A percentile compares a stretch with the other conserved stretches of the same genome.
Conservation (phyloP, 2,888 invertebrate genomes). For the Brachyopa scutellaris region DNA sequence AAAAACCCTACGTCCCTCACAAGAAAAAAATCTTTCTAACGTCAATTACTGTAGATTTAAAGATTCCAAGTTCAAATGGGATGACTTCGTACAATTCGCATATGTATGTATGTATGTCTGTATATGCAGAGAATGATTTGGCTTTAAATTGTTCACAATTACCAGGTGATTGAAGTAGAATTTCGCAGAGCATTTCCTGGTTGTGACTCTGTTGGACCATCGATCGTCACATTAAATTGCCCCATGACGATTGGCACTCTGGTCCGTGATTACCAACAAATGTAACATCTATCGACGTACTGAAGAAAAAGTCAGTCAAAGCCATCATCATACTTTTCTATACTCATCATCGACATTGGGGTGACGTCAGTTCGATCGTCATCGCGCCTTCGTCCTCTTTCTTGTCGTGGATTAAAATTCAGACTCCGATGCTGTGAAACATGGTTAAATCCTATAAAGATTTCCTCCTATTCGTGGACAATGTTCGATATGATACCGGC, state of each 20-base stretch:
- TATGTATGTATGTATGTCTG: too few species aligned
- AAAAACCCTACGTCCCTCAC: background rate
- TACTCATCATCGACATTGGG: constrained; percentile 33
- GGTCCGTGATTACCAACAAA: constrained; percentile 32
- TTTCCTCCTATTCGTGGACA: background rate
- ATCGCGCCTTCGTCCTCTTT: constrained; percentile 10
- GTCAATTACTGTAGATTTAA: constrained; percentile 18
- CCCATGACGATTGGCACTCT: constrained; percentile 58
- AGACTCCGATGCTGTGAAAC: background rate
- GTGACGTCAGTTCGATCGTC: constrained; percentile 49
- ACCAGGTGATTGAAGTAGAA: constrained; percentile 52
- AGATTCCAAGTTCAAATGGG: constrained; percentile 31
- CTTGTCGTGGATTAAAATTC: too few species aligned
- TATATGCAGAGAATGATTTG: constrained; percentile 42
- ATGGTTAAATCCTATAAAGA: constrained; percentile 1
- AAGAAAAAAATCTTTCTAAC: background rate
- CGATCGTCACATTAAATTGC: constrained; percentile 57
- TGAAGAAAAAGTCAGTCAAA: constrained; percentile 26
- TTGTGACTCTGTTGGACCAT: constrained; percentile 45
- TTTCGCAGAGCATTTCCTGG: constrained; percentile 63
- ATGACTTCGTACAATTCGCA: constrained; percentile 33
- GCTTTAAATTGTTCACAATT: constrained; percentile 67
- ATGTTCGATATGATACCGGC: background rate
- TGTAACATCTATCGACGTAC: constrained; percentile 52
- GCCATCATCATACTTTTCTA: constrained; percentile 38